A percentile compares a stretch with the other conserved stretches of the same genome.
Conservation (phyloP, 2,113 vertebrate species). For the Antechinus flavipes region DNA sequence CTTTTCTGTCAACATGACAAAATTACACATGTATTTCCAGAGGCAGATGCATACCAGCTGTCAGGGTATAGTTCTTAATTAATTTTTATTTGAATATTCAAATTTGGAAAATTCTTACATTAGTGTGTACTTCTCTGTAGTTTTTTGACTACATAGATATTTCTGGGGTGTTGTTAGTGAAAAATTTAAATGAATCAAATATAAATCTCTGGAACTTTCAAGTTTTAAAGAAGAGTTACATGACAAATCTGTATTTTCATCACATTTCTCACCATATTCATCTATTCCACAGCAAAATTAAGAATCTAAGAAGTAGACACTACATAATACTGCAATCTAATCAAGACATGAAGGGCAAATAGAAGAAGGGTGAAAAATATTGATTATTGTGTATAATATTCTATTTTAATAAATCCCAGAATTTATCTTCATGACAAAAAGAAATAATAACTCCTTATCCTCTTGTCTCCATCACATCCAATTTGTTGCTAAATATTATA, state of each 20-base stretch:
- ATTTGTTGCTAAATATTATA: background rate
- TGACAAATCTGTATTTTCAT: background rate
- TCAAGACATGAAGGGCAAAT: background rate
- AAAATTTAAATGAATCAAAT: background rate
- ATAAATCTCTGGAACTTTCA: background rate
- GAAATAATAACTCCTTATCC: background rate
- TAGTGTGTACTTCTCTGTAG: background rate
- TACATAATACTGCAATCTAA: background rate
- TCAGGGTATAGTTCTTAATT: background rate
- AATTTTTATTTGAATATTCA: conserved; percentile 2
- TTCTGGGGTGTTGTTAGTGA: background rate
- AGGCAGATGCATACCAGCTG: background rate
- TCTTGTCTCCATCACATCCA: background rate
- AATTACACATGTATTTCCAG: background rate
- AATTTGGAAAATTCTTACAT: background rate
- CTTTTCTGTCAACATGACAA: background rate
- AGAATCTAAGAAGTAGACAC: background rate
- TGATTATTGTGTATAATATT: background rate
- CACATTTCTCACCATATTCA: background rate
- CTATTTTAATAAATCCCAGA: background rate
- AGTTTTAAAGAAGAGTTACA: background rate
- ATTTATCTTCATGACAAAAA: background rate
- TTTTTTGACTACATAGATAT: background rate
- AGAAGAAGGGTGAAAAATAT: background rate
- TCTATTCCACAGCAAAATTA: background rate